Conservation (phyloP, 2,888 invertebrate genomes). For the Sphinx pinastri region DNA sequence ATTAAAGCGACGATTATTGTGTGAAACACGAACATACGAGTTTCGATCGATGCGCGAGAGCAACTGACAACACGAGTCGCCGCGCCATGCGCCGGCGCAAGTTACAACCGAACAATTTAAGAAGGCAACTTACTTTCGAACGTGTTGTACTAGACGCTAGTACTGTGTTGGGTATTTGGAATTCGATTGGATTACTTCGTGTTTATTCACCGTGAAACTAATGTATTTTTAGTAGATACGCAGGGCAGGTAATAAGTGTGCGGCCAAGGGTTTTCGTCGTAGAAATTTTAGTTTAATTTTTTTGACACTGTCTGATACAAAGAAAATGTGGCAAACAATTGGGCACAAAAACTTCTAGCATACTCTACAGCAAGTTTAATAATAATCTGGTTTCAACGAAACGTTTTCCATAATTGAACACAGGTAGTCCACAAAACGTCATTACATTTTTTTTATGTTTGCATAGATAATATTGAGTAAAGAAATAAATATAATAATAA, state of each 20-base stretch:
- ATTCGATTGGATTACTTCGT: slow-evolving; percentile 46
- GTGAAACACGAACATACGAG: slow-evolving; percentile 47
- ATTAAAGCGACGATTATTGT: slow-evolving; percentile 57
- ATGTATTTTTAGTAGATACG: slow-evolving; percentile 79
- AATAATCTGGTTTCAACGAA: background rate
- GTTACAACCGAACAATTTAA: slow-evolving; percentile 56
- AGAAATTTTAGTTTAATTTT: slow-evolving; percentile 31
- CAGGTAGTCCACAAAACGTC: background rate
- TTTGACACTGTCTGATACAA: background rate
- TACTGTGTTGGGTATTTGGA: slow-evolving; percentile 32
- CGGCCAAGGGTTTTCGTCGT: slow-evolving; percentile 70
- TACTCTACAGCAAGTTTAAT: background rate
- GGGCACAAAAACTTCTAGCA: background rate
- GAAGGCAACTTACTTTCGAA: slow-evolving; percentile 35
- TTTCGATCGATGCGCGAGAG: slow-evolving; percentile 72
- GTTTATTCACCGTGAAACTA: slow-evolving; percentile 76
- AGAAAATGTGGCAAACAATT: background rate
- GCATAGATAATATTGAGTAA: no score
- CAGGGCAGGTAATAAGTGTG: slow-evolving; percentile 74
- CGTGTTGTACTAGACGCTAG: slow-evolving; percentile 31
- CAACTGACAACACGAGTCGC: slow-evolving; percentile 74
- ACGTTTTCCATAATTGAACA: background rate
- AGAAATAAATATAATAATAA: background rate
- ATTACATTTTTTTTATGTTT: background rate
- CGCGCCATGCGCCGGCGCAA: slow-evolving; percentile 73